Base-by-base conservation (phyloP, 2,888 invertebrate genomes). In the Agrochola lota region DNA sequence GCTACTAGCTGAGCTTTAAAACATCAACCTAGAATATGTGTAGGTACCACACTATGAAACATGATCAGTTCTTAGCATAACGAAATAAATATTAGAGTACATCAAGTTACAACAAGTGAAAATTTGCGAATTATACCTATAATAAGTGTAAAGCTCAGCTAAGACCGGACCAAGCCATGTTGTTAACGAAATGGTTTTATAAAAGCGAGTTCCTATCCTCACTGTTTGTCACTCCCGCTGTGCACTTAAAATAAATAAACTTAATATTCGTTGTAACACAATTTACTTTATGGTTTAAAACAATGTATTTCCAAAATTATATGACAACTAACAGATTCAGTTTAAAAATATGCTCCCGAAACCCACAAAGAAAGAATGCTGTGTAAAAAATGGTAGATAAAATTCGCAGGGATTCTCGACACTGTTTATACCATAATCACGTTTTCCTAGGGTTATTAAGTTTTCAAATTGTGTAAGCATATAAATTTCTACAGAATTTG, bases 1-100 rank as follows among this genome's bases (percentile, higher is more conserved):
- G 89, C 86, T 89, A 81, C 81, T 91, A 91, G 90, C 92, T 89
- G 93, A 92, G 90, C 91, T 90, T 79, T 30, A 78, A 79, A 66
- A 70, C 76, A 74, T 71, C 73, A 77, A 81, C 72, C n/a, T 55
- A 59, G 59, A 69, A 69, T 59, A 55, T 62, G 20, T 55, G 60
- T n/a, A 52, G 52, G 57, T 63, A 75, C 67, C 40, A 63, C 49
- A 76, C 40, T 62, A 71, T 62, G 60, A 62, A 55, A 75, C 66
- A 60, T 68, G 71, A 60, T 68, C 71, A 73, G 76, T 73, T 81
- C 63, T 75, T 55, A 73, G n/a, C 66, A n/a, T 49, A 60, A 59
- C 20, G 12, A 57, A 73, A 71, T 62, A 55, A 71, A 83, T 76
- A 71, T 69, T 67, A 23, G 62, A 64, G 71, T 67, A 67, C 46